These are phyloP conservation scores for Eupeodes corollae DNA, from an alignment of 1,140 invertebrate genomes.

Conservation along the genomic window DNA sequence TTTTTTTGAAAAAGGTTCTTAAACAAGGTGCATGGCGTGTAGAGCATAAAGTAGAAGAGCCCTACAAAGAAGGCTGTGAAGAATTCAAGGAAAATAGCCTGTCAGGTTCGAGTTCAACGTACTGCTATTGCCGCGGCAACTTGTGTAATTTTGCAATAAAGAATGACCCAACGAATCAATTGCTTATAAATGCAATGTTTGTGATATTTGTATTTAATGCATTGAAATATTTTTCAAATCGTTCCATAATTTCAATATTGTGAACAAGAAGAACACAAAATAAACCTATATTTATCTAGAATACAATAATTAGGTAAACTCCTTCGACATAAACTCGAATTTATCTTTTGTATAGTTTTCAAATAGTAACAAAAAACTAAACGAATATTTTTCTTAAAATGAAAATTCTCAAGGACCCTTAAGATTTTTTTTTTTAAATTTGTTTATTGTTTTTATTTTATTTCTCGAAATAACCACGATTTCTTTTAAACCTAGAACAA, in stretches of 20 bases:
- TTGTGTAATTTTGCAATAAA: constrained; percentile 49
- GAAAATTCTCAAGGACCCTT: no score
- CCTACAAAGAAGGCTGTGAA: constrained; percentile 56
- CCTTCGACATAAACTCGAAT: no score
- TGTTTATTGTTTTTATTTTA: no score
- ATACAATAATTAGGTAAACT: no score
- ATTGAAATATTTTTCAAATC: constrained; percentile 44
- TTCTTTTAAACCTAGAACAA: no score
- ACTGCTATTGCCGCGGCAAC: constrained; percentile 55
- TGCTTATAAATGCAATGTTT: constrained; percentile 44
- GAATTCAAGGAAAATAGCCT: constrained; percentile 47
- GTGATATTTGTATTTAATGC: constrained; percentile 45
- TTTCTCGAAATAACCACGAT: no score
- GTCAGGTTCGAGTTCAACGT: constrained; percentile 41
- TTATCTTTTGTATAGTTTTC: no score
- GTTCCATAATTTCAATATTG: neutral
- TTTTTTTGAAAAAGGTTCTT: constrained; percentile 33
- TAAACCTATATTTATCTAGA: no score
- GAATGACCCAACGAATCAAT: constrained; percentile 21
- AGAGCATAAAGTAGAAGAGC: constrained; percentile 47
- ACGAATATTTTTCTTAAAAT: no score
- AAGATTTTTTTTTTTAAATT: no score
- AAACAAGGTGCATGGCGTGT: constrained; percentile 48
- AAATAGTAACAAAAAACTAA: no score
- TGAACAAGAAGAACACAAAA: no score